A percentile compares a stretch with the other conserved stretches of the same genome.
Evolutionary conservation across 1,140 invertebrate genomes (phyloP).

Genomic region (Colletes gigas): DNA sequence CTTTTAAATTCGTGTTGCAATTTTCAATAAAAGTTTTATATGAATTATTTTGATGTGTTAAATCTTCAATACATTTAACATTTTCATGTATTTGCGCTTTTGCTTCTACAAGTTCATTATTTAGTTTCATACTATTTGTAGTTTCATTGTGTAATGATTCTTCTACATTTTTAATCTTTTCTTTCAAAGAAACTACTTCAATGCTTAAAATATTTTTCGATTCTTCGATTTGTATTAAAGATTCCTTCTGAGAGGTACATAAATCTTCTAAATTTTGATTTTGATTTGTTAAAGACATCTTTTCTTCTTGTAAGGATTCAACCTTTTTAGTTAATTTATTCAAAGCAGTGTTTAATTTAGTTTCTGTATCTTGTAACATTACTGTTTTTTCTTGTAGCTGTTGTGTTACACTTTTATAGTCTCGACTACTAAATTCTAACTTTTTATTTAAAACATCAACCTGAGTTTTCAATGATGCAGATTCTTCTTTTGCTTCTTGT

Average conservation of each 20-base stretch:
- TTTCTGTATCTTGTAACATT: constrained; percentile 32
- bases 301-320: constrained; percentile 38
- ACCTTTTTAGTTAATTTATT: constrained; percentile 38
- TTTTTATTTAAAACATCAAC: constrained; percentile 50
- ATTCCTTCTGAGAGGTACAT: constrained; percentile 45
- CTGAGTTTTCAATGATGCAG: constrained; percentile 61
- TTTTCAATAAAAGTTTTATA: constrained; percentile 33
- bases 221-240: constrained; percentile 49
- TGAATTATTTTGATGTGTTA: constrained; percentile 38
- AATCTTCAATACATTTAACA: constrained; percentile 34
- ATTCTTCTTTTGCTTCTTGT: constrained; percentile 73
- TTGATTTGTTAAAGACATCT: constrained; percentile 31
- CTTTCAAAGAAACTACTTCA: constrained; percentile 49
- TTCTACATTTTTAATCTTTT: constrained; percentile 45
- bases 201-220: constrained; percentile 49
- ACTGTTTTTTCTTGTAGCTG: constrained; percentile 16
- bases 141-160: constrained; percentile 31
- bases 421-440: constrained; percentile 13
- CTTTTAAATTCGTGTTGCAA: constrained; percentile 24
- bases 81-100: constrained; percentile 35
- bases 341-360: constrained; percentile 25
- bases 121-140: constrained; percentile 31
- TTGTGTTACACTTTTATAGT: constrained; percentile 27
- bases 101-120: not conserved
- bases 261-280: constrained; percentile 35